phyloP scores from a whole-genome alignment of 2,113 vertebrate genomes.

The Bujurquina vittata region DNA sequence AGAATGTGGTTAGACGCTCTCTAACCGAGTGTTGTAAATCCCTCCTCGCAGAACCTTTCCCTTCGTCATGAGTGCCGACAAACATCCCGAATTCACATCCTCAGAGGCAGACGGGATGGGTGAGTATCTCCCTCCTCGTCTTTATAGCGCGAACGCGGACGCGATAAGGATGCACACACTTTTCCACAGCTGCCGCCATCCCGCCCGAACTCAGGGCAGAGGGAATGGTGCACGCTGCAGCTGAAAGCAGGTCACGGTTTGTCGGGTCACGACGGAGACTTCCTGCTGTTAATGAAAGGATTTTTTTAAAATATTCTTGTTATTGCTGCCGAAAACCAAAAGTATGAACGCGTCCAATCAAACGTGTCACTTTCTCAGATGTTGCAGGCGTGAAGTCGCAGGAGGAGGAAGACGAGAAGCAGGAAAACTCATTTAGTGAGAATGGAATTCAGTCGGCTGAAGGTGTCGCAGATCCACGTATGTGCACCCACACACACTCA shows the following conservation, averaged over 20 bases:
- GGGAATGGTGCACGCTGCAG: not conserved
- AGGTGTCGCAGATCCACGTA: constrained; percentile 48
- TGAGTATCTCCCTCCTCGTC: constrained; percentile 53
- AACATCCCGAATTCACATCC: constrained; percentile 36
- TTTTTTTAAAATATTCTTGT: not conserved
- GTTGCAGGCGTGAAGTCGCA: constrained; percentile 51
- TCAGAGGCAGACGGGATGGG: constrained; percentile 52
- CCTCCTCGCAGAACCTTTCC: constrained; percentile 19
- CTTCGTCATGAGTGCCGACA: constrained; percentile 61
- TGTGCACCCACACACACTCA: constrained; percentile 10
- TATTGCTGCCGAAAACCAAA: not conserved
- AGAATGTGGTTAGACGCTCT: not conserved
- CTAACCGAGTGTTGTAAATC: not conserved
- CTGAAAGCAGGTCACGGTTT: not conserved
- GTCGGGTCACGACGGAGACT: not conserved
- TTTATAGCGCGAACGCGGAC: not conserved
- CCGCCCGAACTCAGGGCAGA: not conserved
- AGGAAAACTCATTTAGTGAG: constrained; percentile 30
- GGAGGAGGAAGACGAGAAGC: constrained; percentile 55
- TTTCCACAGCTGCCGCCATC: not conserved
- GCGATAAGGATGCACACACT: constrained; percentile 6
- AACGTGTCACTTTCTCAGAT: constrained; percentile 52
- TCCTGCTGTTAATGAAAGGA: not conserved
- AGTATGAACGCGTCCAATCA: no score
- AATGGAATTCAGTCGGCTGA: constrained; percentile 43